A percentile compares a stretch with the other conserved stretches of the same genome.
These are phyloP conservation scores for Leptopterna dolabrata DNA, from an alignment of 2,888 invertebrate genomes.

Conservation along the genomic window DNA sequence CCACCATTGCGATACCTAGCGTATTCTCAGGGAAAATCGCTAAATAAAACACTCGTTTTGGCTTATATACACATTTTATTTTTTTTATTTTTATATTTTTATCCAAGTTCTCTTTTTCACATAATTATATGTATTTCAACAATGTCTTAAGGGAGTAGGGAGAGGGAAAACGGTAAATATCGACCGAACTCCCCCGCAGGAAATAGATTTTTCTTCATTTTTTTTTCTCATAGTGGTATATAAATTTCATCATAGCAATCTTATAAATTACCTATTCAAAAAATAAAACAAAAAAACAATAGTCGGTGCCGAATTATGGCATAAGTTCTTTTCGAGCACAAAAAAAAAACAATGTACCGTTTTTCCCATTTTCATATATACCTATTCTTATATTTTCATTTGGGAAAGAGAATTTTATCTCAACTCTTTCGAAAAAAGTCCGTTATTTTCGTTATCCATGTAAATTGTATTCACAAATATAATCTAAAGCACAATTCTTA, in stretches of 20 bases:
- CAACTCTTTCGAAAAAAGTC: neutral
- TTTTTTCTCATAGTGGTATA: conserved; percentile 39
- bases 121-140: conserved; percentile 2
- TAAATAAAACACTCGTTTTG: neutral
- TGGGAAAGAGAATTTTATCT: neutral
- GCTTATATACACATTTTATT: conserved; percentile 33
- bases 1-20: too few species aligned
- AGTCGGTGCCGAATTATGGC: neutral
- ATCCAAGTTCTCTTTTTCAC: conserved; percentile 23
- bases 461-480: conserved; percentile 7
- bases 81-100: neutral
- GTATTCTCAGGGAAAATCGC: too few species aligned
- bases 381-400: neutral
- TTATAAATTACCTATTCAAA: conserved; percentile 36
- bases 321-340: neutral
- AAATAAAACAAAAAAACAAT: neutral
- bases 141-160: conserved; percentile 18
- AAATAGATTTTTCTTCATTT: conserved; percentile 12
- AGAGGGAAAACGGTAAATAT: neutral
- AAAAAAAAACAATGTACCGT: too few species aligned
- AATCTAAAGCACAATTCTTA: conserved; percentile 9
- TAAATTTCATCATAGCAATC: conserved; percentile 22
- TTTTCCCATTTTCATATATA: neutral
- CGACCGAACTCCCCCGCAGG: conserved; percentile 17
- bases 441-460: conserved; percentile 11